Base-by-base conservation (phyloP, 2,888 invertebrate genomes). In the Lochmaea crataegi region DNA sequence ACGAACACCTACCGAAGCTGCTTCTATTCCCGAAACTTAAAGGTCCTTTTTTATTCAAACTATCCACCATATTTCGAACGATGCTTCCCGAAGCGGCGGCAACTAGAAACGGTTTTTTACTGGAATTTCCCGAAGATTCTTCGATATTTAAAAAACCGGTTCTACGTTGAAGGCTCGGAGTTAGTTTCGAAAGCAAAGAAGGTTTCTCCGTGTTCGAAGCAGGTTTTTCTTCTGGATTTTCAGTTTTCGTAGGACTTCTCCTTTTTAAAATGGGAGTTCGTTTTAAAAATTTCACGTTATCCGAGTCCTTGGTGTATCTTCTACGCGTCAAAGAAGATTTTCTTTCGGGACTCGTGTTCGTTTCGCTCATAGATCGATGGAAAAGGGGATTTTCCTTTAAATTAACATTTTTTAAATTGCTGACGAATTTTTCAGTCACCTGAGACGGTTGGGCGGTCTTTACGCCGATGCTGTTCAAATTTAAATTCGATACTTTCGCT, bases 41-140 rank as follows among this genome's bases (percentile, higher is more conserved):
- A 16, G 79, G 81, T 22, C 85, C 86, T 72, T 84, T 85, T 18
- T 83, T 78, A 79, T 87, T 87, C 53, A 87, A 80, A 63, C 82
- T 85, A 57, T 87, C 86, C 60, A 87, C 86, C 60, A 87, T 86
- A 75, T 83, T 86, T 73, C 81, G 82, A 12, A 87, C 87, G 16
- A 86, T 74, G 77, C 82, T 84, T 4, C 77, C 75, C 5, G 76
- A 74, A 16, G 68, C 48, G 14, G 74, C 65, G 9, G 70, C 57
- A 4, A 58, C 57, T 1, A 68, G 65, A 53, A 77, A 72, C 26
- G 76, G 60, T 60, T 68, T 75, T 45, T 71, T 76, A 22, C 64
- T 45, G 2, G 42, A 6, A 11, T 57, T 68, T 11, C 51, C 64
- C 2, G 68, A 10, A 2, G 56, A 16, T 12, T 73, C 67, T 32